Evolutionary conservation across 2,888 invertebrate genomes (phyloP), one percentile per base, ranked within the genome.

Genomic region (Pogonocherus hispidulus): DNA sequence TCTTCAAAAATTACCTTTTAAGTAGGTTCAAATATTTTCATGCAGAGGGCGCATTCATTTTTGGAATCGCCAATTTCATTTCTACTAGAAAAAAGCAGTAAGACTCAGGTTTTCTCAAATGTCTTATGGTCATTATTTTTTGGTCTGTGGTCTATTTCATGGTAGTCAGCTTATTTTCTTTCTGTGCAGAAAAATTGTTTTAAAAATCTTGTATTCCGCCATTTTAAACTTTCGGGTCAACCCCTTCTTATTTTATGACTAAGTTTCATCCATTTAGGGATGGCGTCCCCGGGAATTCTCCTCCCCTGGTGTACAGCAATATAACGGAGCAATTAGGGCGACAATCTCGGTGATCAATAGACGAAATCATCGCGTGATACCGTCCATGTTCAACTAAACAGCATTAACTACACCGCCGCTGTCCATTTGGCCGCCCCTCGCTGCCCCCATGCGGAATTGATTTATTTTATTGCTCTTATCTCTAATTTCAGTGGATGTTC

Each of bases 281-380:
- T 8, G 44, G 49, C 22, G 14, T 18, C 55, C 47, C 37, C 27
- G 22, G 16, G 47, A 47, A 60, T 65, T 47, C 59, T 64, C 63
- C 64, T 51, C 69, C 72, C 67, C 72, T 67, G 66, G 51, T 67
- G n/a, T n/a, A 27, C 41, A 60, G 66, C 66, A 57, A 71, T 77
- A 78, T 71, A 72, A 68, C 69, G 68, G 69, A 76, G 73, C 78
- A 80, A 81, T 82, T 82, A 82, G 69, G 74, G 76, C 73, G 79
- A 80, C 81, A 82, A 82, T 81, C 81, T 80, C 82, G 75, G 81
- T 78, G 80, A 82, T 82, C 82, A 80, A 82, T 82, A 81, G 77
- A 77, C 75, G 73, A 80, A 80, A 82, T 80, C 79, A 78, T 80
- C 78, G 81, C 81, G 81, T 81, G 79, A 78, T 78, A 54, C 22